phyloP scores from a whole-genome alignment of 2,797 vertebrate species.

The Nannoperca australis region DNA sequence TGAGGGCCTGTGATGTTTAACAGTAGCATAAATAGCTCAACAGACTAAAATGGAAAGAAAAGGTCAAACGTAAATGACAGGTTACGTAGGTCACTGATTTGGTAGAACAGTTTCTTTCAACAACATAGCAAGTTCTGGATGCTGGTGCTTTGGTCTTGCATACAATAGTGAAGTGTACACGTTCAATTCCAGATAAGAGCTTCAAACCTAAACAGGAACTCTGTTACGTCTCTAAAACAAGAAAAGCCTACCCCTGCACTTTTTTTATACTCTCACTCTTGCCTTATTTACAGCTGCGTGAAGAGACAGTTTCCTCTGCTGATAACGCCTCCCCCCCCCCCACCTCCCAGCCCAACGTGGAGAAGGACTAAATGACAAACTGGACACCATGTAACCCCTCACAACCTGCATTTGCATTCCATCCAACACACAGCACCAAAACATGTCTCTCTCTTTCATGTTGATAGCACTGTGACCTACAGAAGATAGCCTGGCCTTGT shows the following conservation, averaged over 20 bases:
- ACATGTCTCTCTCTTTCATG: conserved; percentile 15
- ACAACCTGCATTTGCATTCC: conserved; percentile 48
- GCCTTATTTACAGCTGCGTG: conserved; percentile 55
- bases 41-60: conserved; percentile 56
- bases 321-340: conserved; percentile 40
- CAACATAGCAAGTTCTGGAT: background rate
- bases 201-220: conserved; percentile 47
- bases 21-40: conserved; percentile 58
- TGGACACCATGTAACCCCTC: conserved; percentile 20
- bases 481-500: conserved; percentile 34
- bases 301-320: conserved; percentile 44
- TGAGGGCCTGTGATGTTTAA: conserved; percentile 27
- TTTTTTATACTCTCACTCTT: conserved; percentile 38
- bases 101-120: background rate
- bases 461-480: conserved; percentile 14
- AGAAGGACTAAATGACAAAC: conserved; percentile 40
- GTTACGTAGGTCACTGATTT: conserved; percentile 32
- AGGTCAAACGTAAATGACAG: conserved; percentile 63
- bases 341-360: conserved; percentile 41
- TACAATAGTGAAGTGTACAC: conserved; percentile 18
- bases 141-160: conserved; percentile 29
- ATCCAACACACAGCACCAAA: conserved; percentile 13
- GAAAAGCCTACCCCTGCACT: conserved; percentile 25
- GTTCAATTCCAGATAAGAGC: conserved; percentile 65
- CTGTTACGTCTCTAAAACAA: conserved; percentile 34